Base-by-base conservation (phyloP, 2,888 invertebrate genomes). In the Idaea straminata region DNA sequence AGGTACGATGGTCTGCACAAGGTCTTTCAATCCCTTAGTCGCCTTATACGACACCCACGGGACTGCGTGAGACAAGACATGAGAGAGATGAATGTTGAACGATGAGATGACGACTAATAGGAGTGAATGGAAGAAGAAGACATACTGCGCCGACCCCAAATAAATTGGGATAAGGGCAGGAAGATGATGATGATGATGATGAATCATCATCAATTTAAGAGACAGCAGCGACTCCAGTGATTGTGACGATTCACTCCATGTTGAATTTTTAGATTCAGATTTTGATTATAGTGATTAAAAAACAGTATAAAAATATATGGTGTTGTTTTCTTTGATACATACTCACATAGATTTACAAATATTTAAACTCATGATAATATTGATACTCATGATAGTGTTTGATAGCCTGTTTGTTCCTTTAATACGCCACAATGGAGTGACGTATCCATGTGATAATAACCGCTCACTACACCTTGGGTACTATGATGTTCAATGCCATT, bases 161-260 rank as follows among this genome's bases (percentile, higher is more conserved):
- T n/a, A n/a, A n/a, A n/a, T n/a, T n/a, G n/a, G n/a, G n/a, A n/a
- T n/a, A n/a, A n/a, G n/a, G n/a, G n/a, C n/a, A n/a, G n/a, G n/a
- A n/a, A n/a, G n/a, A n/a, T n/a, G n/a, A n/a, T n/a, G n/a, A n/a
- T n/a, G n/a, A n/a, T n/a, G n/a, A n/a, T n/a, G n/a, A n/a, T n/a
- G n/a, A n/a, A n/a, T n/a, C n/a, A n/a, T 68, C 57, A 68, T 70
- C 58, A 67, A 65, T 65, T 57, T 68, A 47, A 13, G 70, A 61
- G 62, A 60, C 59, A 62, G 61, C 59, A 63, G 64, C 59, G 61
- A 63, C 60, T 38, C 61, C 57, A 69, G 65, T 67, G 67, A 65
- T 58, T 62, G 34, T 63, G 68, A 65, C 57, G 60, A 63, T 61
- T 68, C 68, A 59, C 61, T 68, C 38, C 61, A 65, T 57, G 63